These are phyloP conservation scores for Pelodytes ibericus DNA, from an alignment of 2,797 vertebrate genomes.

Conservation along the genomic window DNA sequence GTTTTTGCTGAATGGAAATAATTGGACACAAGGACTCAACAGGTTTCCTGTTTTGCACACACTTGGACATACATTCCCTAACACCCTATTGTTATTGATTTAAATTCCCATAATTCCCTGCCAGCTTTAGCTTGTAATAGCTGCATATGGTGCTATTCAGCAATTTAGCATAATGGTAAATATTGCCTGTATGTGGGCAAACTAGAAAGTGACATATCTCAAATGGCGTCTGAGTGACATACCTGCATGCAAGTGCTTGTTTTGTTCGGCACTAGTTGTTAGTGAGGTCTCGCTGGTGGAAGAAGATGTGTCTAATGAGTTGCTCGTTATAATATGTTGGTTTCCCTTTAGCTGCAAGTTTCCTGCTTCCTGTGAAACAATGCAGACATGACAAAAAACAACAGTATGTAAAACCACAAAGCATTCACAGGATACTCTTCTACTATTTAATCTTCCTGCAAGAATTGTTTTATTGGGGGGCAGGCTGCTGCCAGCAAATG, in stretches of 20 bases:
- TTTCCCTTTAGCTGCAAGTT: conserved; percentile 71
- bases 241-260: conserved; percentile 64
- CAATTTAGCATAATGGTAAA: neutral
- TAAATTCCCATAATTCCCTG: neutral
- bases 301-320: conserved; percentile 59
- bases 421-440: neutral
- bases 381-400: conserved; percentile 76
- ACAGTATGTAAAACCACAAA: conserved; percentile 63
- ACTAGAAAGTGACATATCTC: too few species aligned
- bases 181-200: neutral
- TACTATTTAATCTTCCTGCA: neutral
- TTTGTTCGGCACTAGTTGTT: conserved; percentile 37
- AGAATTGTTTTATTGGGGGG: neutral
- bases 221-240: conserved; percentile 48
- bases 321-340: conserved; percentile 61
- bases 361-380: conserved; percentile 87
- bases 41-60: too few species aligned
- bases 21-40: too few species aligned
- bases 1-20: too few species aligned
- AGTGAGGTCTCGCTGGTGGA: conserved; percentile 50
- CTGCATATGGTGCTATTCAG: neutral
- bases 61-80: too few species aligned
- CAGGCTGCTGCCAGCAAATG: too few species aligned
- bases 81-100: too few species aligned
- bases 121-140: neutral